A percentile compares a stretch with the other conserved stretches of the same genome.
Conservation (phyloP, 2,888 invertebrate species). For the Glaucopsyche alexis region DNA sequence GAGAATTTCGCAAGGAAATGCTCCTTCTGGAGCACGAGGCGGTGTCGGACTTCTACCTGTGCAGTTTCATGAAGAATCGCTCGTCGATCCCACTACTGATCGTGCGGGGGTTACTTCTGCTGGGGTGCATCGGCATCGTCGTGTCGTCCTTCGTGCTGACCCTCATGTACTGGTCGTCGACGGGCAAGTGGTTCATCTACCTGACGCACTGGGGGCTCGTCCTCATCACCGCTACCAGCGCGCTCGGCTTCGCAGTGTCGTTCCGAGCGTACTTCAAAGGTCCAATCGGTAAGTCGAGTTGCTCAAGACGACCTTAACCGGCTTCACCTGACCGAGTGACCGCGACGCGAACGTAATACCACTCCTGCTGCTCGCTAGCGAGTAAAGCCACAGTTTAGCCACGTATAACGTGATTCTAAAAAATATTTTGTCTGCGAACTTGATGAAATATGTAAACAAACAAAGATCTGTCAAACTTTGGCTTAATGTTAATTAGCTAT, state of each 20-base stretch:
- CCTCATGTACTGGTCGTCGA: constrained; percentile 29
- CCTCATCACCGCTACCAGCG: constrained; percentile 53
- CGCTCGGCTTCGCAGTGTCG: constrained; percentile 55
- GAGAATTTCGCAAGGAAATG: constrained; percentile 50
- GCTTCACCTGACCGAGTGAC: background rate
- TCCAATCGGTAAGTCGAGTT: constrained; percentile 55
- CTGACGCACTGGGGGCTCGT: constrained; percentile 69
- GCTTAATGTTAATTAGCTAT: background rate
- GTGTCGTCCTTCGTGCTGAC: constrained; percentile 52
- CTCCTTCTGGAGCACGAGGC: constrained; percentile 54
- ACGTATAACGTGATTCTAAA: background rate
- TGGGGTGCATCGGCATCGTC: constrained; percentile 54
- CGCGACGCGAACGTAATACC: background rate
- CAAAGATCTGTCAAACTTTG: background rate
- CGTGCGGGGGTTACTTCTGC: constrained; percentile 52
- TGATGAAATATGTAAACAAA: background rate
- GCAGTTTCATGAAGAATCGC: constrained; percentile 55
- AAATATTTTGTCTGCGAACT: background rate
- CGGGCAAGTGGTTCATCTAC: constrained; percentile 59
- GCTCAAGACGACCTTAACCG: background rate
- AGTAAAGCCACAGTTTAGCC: too few relatives aligned
- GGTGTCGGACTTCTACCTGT: constrained; percentile 56
- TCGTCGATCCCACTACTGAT: constrained; percentile 54
- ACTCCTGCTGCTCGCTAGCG: background rate
- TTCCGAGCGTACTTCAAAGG: constrained; percentile 47